These are phyloP conservation scores for Apamea monoglypha DNA, from an alignment of 2,888 invertebrate genomes.

Conservation along the genomic window DNA sequence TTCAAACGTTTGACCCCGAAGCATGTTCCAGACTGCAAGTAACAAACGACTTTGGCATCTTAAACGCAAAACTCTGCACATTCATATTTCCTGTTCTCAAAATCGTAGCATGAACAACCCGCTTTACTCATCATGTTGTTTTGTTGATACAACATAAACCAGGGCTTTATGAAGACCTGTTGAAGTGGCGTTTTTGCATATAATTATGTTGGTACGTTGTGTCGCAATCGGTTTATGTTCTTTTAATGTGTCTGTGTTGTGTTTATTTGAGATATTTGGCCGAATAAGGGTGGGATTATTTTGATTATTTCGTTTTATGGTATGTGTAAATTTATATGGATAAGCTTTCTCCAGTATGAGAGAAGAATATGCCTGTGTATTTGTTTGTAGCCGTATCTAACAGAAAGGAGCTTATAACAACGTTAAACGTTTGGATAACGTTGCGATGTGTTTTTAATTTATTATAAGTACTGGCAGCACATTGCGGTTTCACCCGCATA, in stretches of 20 bases:
- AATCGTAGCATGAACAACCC: constrained; percentile 51
- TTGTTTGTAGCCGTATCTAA: background rate
- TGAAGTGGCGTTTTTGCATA: constrained; percentile 72
- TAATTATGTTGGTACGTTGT: constrained; percentile 52
- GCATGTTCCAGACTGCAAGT: constrained; percentile 26
- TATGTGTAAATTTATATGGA: constrained; percentile 14
- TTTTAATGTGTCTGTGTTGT: constrained; percentile 58
- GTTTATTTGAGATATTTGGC: constrained; percentile 59
- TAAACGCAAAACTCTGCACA: constrained; percentile 40
- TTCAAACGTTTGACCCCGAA: constrained; percentile 24
- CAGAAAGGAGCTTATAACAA: background rate
- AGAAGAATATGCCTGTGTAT: background rate
- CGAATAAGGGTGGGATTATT: constrained; percentile 28
- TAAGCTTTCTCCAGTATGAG: background rate
- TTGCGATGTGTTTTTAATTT: background rate
- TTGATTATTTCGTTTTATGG: constrained; percentile 39
- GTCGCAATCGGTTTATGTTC: constrained; percentile 56
- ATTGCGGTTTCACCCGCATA: too few relatives aligned
- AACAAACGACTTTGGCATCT: constrained; percentile 49
- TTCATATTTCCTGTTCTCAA: constrained; percentile 50
- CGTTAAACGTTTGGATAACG: background rate
- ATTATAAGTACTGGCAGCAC: background rate
- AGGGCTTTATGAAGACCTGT: constrained; percentile 68
- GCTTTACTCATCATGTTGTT: constrained; percentile 63
- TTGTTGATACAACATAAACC: constrained; percentile 66